A percentile compares a stretch with the other conserved stretches of the same genome.
These are phyloP conservation scores for Macheiramphus alcinus DNA, from an alignment of 2,113 vertebrate genomes.

Conservation along the genomic window DNA sequence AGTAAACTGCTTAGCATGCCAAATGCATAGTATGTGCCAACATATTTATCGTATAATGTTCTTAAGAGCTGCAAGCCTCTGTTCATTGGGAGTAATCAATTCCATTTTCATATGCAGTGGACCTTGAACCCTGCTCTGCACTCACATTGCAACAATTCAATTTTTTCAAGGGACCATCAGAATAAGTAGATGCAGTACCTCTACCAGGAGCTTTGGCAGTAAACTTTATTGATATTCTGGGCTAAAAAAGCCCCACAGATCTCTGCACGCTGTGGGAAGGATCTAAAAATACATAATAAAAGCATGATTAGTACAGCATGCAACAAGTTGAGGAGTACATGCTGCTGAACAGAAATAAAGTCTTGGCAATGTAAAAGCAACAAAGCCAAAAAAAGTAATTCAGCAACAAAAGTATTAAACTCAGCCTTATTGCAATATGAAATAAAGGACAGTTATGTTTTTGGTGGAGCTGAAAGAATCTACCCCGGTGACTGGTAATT, in stretches of 20 bases:
- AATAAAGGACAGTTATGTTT: neutral
- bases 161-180: neutral
- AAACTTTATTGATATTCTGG: conserved; percentile 12
- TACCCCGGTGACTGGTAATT: neutral
- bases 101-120: conserved; percentile 40
- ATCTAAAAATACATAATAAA: conserved; percentile 35
- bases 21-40: conserved; percentile 12
- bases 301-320: neutral
- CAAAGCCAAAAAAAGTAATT: neutral
- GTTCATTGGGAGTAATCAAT: conserved; percentile 52
- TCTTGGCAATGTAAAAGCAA: neutral
- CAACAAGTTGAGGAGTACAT: neutral
- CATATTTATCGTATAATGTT: conserved; percentile 45
- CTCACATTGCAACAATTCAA: conserved; percentile 7
- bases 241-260: neutral
- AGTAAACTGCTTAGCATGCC: conserved; percentile 46
- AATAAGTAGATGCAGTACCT: neutral
- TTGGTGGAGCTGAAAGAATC: neutral
- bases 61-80: conserved; percentile 38
- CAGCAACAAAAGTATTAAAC: neutral
- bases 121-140: conserved; percentile 40
- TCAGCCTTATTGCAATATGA: neutral
- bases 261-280: neutral
- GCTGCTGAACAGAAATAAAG: conserved; percentile 2
- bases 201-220: neutral